phyloP scores from a whole-genome alignment of 2,113 vertebrate species.

The Lutjanus erythropterus region DNA sequence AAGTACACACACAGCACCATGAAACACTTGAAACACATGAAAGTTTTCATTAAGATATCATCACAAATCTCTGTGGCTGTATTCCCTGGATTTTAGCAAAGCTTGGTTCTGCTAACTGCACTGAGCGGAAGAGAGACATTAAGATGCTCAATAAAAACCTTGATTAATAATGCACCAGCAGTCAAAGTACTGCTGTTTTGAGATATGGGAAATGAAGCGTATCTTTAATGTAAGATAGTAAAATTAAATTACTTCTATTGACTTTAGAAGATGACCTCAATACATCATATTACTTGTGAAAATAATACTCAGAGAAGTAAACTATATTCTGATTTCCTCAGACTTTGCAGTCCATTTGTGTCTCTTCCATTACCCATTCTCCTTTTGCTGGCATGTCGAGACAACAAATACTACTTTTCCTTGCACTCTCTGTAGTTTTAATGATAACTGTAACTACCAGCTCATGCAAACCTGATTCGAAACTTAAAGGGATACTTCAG shows the following conservation, averaged over 20 bases:
- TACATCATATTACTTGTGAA: slow-evolving; percentile 14
- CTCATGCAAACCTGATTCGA: background rate
- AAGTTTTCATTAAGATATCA: slow-evolving; percentile 27
- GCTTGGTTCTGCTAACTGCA: slow-evolving; percentile 28
- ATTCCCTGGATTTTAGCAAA: slow-evolving; percentile 40
- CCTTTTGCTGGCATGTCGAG: background rate
- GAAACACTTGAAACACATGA: slow-evolving; percentile 40
- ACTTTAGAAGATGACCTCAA: slow-evolving; percentile 30
- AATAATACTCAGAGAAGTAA: background rate
- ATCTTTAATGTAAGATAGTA: slow-evolving; percentile 32
- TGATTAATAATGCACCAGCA: slow-evolving; percentile 52
- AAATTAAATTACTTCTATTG: slow-evolving; percentile 38
- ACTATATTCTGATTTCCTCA: background rate
- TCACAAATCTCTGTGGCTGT: slow-evolving; percentile 25
- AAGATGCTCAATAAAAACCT: slow-evolving; percentile 41
- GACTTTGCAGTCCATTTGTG: background rate
- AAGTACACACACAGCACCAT: slow-evolving; percentile 10
- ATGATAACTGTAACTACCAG: background rate
- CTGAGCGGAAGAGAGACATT: slow-evolving; percentile 37
- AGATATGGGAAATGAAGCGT: slow-evolving; percentile 39
- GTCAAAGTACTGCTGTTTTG: slow-evolving; percentile 37
- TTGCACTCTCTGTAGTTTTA: background rate
- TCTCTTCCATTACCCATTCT: background rate
- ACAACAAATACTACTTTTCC: background rate
- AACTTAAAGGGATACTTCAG: no score